phyloP scores from a whole-genome alignment of 2,113 vertebrate genomes.

The Vulpes lagopus region DNA sequence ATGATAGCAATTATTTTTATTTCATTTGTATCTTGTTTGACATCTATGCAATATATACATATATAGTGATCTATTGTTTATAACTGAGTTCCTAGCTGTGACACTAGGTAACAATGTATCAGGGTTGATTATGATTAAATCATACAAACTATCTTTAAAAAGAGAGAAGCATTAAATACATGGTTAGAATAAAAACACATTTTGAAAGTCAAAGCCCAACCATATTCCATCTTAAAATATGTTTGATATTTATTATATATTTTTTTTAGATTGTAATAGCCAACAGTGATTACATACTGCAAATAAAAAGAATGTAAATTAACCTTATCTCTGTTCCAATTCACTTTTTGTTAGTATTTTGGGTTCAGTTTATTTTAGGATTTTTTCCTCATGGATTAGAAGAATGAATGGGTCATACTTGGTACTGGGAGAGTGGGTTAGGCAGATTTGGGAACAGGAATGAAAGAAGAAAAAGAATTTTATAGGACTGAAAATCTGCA shows the following conservation, averaged over 20 bases:
- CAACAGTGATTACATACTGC: neutral
- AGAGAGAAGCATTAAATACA: neutral
- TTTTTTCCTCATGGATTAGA: neutral
- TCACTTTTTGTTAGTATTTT: neutral
- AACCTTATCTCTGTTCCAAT: neutral
- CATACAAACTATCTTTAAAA: neutral
- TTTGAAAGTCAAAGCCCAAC: neutral
- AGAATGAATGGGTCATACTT: neutral
- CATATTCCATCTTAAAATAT: neutral
- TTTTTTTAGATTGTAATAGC: neutral
- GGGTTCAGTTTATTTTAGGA: neutral
- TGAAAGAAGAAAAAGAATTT: neutral
- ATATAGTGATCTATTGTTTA: neutral
- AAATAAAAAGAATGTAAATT: neutral
- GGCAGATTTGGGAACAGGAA: neutral
- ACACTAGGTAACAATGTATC: neutral
- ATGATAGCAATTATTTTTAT: neutral
- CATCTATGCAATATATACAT: neutral
- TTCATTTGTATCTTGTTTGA: neutral
- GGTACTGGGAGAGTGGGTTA: neutral
- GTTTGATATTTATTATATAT: neutral
- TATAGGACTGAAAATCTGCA: neutral
- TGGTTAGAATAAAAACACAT: neutral
- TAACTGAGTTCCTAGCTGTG: neutral
- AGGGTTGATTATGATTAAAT: neutral